Base-by-base conservation (phyloP, 2,797 vertebrate species). In the Pseudochromis fuscus region DNA sequence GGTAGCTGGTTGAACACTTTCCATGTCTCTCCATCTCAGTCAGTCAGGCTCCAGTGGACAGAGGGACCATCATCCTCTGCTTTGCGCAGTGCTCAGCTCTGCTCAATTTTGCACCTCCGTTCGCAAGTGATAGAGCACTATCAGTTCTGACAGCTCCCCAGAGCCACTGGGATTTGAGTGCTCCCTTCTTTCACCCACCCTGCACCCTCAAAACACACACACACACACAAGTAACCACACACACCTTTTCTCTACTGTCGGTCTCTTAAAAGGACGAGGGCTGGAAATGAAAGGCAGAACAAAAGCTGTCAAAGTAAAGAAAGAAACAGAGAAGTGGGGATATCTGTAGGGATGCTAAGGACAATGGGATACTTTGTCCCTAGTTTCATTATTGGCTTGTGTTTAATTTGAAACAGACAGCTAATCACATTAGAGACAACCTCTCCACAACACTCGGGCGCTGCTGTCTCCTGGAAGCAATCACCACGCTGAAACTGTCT, bases 121-220 rank as follows among this genome's bases (percentile, higher is more conserved):
- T 93, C 77, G 61, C 89, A 86, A 91, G 93, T 93, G 93, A 94
- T 93, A 90, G 92, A 94, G 92, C 88, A 92, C 93, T 93, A 94
- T 94, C 93, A 93, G 87, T 91, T 93, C 90, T 95, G 94, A 95
- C 94, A 94, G 93, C 90, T 92, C 88, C 87, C 89, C 79, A 65
- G 87, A 90, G 90, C 92, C 90, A 86, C 86, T 87, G 91, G 91
- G 92, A 91, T 93, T 93, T 92, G 84, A 92, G 88, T 87, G 85
- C 82, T 87, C 86, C 82, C 85, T 89, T 80, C 84, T 85, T 84
- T 83, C 75, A 86, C 87, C 83, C 74, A 67, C 59, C 59, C 66
- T 70, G 73, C 71, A 79, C 65, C 78, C 76, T 76, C 48, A 67
- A 80, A 84, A 83, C 52, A 71, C 72, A 75, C 67, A 51, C 73